phyloP scores from a whole-genome alignment of 2,888 invertebrate species.

The Diaphora mendica region DNA sequence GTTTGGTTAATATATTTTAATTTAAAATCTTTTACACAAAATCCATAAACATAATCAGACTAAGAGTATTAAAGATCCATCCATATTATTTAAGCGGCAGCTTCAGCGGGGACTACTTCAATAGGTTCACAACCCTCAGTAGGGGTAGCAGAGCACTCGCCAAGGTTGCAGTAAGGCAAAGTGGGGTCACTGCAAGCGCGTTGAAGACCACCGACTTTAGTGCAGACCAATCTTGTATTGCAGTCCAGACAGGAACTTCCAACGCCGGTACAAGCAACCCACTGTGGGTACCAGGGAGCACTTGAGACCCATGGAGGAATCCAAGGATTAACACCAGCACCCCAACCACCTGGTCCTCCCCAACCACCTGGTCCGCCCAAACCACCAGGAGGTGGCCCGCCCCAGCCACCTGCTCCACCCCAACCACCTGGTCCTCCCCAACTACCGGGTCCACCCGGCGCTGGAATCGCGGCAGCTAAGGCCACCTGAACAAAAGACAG shows the following conservation, averaged over 20 bases:
- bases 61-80: neutral
- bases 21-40: neutral
- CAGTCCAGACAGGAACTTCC: slow-evolving; percentile 74
- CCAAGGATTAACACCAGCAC: slow-evolving; percentile 66
- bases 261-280: slow-evolving; percentile 70
- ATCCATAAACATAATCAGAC: neutral
- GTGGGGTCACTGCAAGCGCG: slow-evolving; percentile 74
- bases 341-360: slow-evolving; percentile 40
- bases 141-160: slow-evolving; percentile 80
- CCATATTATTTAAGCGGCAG: slow-evolving; percentile 22
- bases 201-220: slow-evolving; percentile 73
- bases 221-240: slow-evolving; percentile 73
- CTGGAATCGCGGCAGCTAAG: slow-evolving; percentile 67
- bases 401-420: slow-evolving; percentile 45
- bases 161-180: slow-evolving; percentile 77
- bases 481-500: slow-evolving; percentile 58
- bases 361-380: slow-evolving; percentile 41
- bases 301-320: slow-evolving; percentile 77
- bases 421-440: slow-evolving; percentile 41
- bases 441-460: slow-evolving; percentile 47
- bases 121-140: slow-evolving; percentile 65
- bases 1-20: neutral
- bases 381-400: slow-evolving; percentile 24
- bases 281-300: slow-evolving; percentile 77
- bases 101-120: slow-evolving; percentile 44